phyloP scores from a whole-genome alignment of 2,888 invertebrate species.

The Cantharis flavilabris region DNA sequence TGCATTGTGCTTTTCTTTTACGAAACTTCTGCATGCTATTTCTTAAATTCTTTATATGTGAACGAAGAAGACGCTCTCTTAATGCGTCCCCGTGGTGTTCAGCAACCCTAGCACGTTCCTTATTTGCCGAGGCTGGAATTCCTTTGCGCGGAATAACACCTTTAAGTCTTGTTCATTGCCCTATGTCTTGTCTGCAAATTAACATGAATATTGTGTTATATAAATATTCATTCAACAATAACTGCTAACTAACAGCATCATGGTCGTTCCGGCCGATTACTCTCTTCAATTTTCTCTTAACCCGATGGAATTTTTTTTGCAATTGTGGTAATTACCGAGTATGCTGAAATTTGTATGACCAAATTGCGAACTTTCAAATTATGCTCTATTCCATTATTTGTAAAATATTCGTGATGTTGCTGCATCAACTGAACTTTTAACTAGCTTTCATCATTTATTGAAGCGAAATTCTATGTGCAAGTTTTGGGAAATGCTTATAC shows the following conservation, averaged over 20 bases:
- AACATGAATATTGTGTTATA: slow-evolving; percentile 15
- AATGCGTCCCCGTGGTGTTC: slow-evolving; percentile 39
- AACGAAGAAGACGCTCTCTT: slow-evolving; percentile 29
- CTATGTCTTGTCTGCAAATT: slow-evolving; percentile 35
- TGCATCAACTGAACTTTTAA: not conserved
- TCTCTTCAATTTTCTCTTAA: not conserved
- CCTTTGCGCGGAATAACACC: slow-evolving; percentile 22
- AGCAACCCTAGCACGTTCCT: slow-evolving; percentile 36
- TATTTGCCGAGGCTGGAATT: slow-evolving; percentile 20
- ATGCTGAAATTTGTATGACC: not conserved
- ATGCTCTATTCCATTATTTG: not conserved
- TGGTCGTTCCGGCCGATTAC: not conserved
- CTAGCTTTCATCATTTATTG: not conserved
- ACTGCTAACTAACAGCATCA: not conserved
- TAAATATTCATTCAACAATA: not conserved
- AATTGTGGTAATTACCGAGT: not conserved
- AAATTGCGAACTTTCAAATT: not conserved
- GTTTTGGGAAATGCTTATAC: not conserved
- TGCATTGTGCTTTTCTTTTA: slow-evolving; percentile 27
- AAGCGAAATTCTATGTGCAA: not conserved
- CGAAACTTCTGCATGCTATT: slow-evolving; percentile 28
- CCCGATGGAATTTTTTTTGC: not conserved
- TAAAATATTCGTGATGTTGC: not conserved
- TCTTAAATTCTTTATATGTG: slow-evolving; percentile 39
- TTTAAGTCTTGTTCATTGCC: slow-evolving; percentile 33